phyloP scores from a whole-genome alignment of 2,888 invertebrate species.

The Dryadula phaetusa region DNA sequence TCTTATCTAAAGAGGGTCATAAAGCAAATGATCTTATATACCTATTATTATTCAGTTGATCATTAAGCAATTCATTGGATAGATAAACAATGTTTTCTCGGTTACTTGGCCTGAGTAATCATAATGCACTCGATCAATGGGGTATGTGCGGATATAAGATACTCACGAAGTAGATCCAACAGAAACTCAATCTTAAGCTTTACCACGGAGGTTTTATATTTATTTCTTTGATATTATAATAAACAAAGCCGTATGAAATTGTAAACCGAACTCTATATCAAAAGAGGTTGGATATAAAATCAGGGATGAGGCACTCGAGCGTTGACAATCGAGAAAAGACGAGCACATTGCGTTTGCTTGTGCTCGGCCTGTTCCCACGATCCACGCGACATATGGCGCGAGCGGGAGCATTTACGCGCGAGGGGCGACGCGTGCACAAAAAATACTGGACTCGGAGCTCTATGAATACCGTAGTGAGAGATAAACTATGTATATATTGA shows the following conservation, averaged over 20 bases:
- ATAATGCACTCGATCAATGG: conserved; percentile 71
- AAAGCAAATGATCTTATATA: not conserved
- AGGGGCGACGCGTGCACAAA: conserved; percentile 81
- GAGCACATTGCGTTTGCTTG: conserved; percentile 73
- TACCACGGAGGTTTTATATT: conserved; percentile 23
- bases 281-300: conserved; percentile 47
- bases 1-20: not conserved
- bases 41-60: conserved; percentile 6
- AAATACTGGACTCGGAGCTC: conserved; percentile 77
- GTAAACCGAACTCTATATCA: conserved; percentile 55
- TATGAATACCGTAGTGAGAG: conserved; percentile 65
- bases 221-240: conserved; percentile 22
- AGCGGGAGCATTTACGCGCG: conserved; percentile 72
- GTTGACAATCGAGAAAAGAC: conserved; percentile 69
- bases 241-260: conserved; percentile 34
- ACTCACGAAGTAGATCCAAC: conserved; percentile 3
- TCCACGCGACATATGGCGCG: conserved; percentile 82
- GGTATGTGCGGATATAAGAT: conserved; percentile 61
- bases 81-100: conserved; percentile 63
- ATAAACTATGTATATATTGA: conserved; percentile 53
- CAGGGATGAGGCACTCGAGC: conserved; percentile 43
- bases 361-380: conserved; percentile 75
- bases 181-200: conserved; percentile 44
- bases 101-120: conserved; percentile 67
- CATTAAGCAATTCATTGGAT: conserved; percentile 55